Conservation (phyloP, 2,888 invertebrate genomes). For the Zele albiditarsus region DNA sequence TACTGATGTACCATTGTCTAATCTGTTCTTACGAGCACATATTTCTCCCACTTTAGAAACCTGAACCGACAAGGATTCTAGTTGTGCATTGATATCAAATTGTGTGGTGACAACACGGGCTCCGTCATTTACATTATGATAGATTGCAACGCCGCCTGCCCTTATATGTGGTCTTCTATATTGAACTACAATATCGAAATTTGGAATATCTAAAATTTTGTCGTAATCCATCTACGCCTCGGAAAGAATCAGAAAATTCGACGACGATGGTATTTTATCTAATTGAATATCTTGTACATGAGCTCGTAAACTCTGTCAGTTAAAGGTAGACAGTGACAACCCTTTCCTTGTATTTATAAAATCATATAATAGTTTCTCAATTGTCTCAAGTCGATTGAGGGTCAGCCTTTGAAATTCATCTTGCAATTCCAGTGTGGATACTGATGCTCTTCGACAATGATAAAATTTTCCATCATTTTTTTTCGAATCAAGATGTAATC, state of each 20-base stretch:
- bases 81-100: too few relatives aligned
- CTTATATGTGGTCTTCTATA: slow-evolving; percentile 23
- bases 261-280: not conserved
- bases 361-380: slow-evolving; percentile 11
- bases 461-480: not conserved
- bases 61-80: slow-evolving; percentile 24
- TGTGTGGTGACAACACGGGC: too few relatives aligned
- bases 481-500: too few relatives aligned
- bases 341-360: slow-evolving; percentile 27
- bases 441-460: not conserved
- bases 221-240: slow-evolving; percentile 27
- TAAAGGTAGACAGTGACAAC: slow-evolving; percentile 4
- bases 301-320: slow-evolving; percentile 19
- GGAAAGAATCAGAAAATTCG: slow-evolving; percentile 27
- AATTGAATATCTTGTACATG: slow-evolving; percentile 21
- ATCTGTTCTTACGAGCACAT: slow-evolving; percentile 27
- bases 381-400: too few relatives aligned
- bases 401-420: slow-evolving; percentile 20
- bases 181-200: slow-evolving; percentile 28
- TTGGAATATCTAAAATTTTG: slow-evolving; percentile 14
- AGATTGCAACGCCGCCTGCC: slow-evolving; percentile 20
- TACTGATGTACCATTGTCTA: slow-evolving; percentile 11
- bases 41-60: slow-evolving; percentile 27
- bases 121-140: slow-evolving; percentile 3
- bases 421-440: slow-evolving; percentile 2